A percentile compares a stretch with the other conserved stretches of the same genome.
phyloP scores from a whole-genome alignment of 2,888 invertebrate species.

The Drosophila mulleri region DNA sequence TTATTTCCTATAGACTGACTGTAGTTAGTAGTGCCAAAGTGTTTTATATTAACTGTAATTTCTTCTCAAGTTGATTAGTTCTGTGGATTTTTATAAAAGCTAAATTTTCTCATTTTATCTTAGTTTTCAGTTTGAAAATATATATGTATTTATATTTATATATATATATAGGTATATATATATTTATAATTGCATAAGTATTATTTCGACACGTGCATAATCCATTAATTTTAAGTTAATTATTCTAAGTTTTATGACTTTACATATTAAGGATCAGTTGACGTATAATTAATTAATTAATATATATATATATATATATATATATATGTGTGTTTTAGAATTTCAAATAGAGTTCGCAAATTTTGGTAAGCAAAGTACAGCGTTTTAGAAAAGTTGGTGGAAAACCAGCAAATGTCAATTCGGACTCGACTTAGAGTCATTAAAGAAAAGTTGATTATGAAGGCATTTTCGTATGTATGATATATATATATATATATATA shows the following conservation, averaged over 20 bases:
- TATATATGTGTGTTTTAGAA: constrained; percentile 31
- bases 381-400: constrained; percentile 17
- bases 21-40: constrained; percentile 22
- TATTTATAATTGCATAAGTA: constrained; percentile 33
- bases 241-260: constrained; percentile 58
- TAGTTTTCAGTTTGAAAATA: constrained; percentile 36
- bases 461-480: constrained; percentile 15
- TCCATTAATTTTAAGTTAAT: constrained; percentile 56
- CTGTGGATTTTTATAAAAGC: constrained; percentile 43
- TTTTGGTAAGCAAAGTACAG: constrained; percentile 65
- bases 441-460: constrained; percentile 19
- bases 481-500: not conserved
- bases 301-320: not conserved
- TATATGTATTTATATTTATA: constrained; percentile 24
- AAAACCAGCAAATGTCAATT: constrained; percentile 12
- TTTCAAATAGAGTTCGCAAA: constrained; percentile 25
- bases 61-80: constrained; percentile 24
- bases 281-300: constrained; percentile 11
- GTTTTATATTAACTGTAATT: constrained; percentile 29
- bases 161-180: constrained; percentile 22
- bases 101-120: constrained; percentile 24
- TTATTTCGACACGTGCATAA: constrained; percentile 53
- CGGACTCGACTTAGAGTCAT: not conserved
- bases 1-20: constrained; percentile 20
- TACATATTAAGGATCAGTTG: constrained; percentile 28